Evolutionary conservation across 2,797 vertebrate genomes (phyloP).

Genomic region (Pipistrellus pygmaeus): DNA sequence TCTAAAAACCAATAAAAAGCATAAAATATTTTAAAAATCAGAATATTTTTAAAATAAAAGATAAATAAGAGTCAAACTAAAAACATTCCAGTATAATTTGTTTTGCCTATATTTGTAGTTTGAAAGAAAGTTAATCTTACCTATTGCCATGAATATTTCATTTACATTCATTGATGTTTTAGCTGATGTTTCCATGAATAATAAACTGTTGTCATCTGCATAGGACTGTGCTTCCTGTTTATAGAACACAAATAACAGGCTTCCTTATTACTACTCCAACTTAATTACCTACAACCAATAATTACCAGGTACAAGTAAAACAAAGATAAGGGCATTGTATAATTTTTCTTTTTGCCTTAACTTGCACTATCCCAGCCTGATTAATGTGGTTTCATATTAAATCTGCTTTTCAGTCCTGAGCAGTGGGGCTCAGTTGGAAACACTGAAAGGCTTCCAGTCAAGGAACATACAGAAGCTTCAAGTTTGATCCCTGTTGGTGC

Average conservation of each 20-base stretch:
- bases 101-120: neutral
- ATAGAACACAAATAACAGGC: neutral
- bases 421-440: neutral
- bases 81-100: neutral
- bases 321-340: neutral
- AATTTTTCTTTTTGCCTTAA: neutral
- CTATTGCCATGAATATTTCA: constrained; percentile 99
- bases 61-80: neutral
- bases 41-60: neutral
- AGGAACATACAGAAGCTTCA: neutral
- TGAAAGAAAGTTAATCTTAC: constrained; percentile 87
- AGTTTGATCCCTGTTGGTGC: neutral
- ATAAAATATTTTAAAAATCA: neutral
- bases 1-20: neutral
- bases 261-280: constrained; percentile 11
- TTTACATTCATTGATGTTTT: constrained; percentile 99
- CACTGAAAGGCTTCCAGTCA: neutral
- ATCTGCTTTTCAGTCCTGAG: neutral
- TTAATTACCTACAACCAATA: neutral
- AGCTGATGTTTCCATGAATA: constrained; percentile 99
- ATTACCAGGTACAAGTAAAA: neutral
- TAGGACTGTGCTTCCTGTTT: constrained; percentile 97
- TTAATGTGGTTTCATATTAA: constrained; percentile 1
- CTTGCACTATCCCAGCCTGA: neutral
- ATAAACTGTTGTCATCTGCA: constrained; percentile 99